Evolutionary conservation across 2,797 vertebrate genomes (phyloP).

Genomic region (Sebastolobus altivelis): DNA sequence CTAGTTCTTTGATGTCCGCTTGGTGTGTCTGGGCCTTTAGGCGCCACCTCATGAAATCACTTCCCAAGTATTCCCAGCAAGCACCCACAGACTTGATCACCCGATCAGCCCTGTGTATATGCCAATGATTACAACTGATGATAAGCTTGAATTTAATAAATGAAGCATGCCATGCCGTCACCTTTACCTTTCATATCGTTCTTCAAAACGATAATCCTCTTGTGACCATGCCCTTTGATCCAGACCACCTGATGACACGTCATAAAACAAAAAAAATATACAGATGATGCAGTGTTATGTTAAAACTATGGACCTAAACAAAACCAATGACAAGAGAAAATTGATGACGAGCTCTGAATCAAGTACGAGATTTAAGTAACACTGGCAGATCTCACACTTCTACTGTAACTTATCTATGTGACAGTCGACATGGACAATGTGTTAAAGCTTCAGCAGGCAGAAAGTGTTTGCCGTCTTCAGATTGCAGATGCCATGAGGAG

Average conservation of each 20-base stretch:
- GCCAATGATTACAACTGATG: background rate
- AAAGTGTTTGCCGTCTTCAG: rapidly evolving
- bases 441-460: background rate
- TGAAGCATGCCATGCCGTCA: background rate
- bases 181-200: conserved; percentile 98
- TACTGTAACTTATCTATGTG: background rate
- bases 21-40: too few species aligned
- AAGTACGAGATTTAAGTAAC: background rate
- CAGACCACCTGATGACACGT: conserved; percentile 91
- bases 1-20: too few species aligned
- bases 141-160: background rate
- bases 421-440: background rate
- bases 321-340: background rate
- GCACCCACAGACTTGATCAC: background rate
- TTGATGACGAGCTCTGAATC: background rate
- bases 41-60: background rate
- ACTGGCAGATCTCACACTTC: background rate
- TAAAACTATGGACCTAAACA: background rate
- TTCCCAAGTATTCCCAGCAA: background rate
- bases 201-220: conserved; percentile 98
- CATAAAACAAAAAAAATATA: background rate
- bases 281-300: background rate
- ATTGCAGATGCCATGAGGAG: too few species aligned
- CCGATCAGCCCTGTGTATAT: too few species aligned
- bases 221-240: conserved; percentile 98